Conservation (phyloP, 2,888 invertebrate species). For the Amblyteles armatorius region DNA sequence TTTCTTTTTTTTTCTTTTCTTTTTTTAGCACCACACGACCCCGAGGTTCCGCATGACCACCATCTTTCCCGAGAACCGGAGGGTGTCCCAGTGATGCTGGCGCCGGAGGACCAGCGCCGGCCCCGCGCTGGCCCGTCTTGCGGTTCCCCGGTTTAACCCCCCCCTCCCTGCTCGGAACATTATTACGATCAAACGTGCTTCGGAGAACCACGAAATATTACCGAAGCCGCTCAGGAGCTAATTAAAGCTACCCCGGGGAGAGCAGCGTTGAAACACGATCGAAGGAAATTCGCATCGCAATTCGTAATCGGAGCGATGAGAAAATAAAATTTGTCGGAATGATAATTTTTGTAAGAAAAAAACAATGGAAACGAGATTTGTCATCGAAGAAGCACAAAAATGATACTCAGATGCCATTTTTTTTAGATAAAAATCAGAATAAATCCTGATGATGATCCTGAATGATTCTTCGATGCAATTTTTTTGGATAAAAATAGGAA, state of each 20-base stretch:
- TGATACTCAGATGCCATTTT: background rate
- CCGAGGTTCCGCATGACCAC: slow-evolving; percentile 35
- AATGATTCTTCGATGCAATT: background rate
- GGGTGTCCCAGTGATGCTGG: slow-evolving; percentile 11
- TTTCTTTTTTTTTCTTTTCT: background rate
- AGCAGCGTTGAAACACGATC: background rate
- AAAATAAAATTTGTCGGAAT: background rate
- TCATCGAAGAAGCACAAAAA: background rate
- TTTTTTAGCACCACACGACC: slow-evolving; percentile 36
- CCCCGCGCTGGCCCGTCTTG: slow-evolving; percentile 26
- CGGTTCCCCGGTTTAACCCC: slow-evolving; percentile 1
- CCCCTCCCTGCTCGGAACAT: slow-evolving; percentile 14
- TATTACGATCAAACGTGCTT: slow-evolving; percentile 48
- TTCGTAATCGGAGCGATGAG: background rate
- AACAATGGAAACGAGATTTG: background rate
- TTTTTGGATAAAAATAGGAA: too few relatives aligned
- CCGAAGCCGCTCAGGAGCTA: slow-evolving; percentile 15
- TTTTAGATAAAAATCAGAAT: too few relatives aligned
- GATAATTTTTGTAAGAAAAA: background rate
- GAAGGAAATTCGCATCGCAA: background rate
- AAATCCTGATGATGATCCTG: background rate
- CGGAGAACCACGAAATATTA: slow-evolving; percentile 42
- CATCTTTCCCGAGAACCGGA: background rate
- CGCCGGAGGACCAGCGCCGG: background rate
- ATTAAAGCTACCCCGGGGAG: slow-evolving; percentile 7